Percentiles rank a stretch among this genome's conserved stretches.
These are phyloP conservation scores for Eciton burchellii DNA, from an alignment of 1,140 invertebrate genomes.

Conservation along the genomic window DNA sequence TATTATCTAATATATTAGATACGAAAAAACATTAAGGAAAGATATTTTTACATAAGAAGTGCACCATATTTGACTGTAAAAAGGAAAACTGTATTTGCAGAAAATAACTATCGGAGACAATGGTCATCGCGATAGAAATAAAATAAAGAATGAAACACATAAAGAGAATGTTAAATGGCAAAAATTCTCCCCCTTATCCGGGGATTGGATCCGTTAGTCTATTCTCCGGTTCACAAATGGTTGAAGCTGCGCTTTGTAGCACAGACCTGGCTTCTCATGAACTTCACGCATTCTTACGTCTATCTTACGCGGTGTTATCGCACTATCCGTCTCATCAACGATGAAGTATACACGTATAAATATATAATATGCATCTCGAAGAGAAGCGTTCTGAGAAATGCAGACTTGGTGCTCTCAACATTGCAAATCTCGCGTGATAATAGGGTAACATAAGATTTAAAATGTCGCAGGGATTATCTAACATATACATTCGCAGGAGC, in stretches of 20 bases:
- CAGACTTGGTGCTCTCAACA: background rate
- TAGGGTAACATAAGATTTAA: background rate
- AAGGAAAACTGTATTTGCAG: background rate
- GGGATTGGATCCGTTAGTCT: background rate
- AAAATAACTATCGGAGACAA: background rate
- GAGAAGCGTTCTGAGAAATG: constrained; percentile 7
- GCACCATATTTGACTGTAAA: no score
- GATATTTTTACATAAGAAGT: no score
- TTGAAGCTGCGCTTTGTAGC: constrained; percentile 7
- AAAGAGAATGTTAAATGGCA: background rate
- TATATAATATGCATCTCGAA: constrained; percentile 10
- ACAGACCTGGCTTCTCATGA: constrained; percentile 6
- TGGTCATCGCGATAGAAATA: background rate
- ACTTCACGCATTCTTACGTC: constrained; percentile 27
- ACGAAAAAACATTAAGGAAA: no score
- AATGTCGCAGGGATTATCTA: background rate
- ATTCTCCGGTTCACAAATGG: background rate
- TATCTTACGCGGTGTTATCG: constrained; percentile 43
- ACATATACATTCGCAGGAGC: background rate
- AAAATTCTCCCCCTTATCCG: background rate
- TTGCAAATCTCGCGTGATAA: background rate
- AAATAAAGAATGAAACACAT: background rate
- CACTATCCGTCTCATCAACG: background rate
- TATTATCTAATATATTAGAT: no score
- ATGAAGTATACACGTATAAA: background rate